Conservation (phyloP, 1,140 invertebrate species). For the Nebria ingens region DNA sequence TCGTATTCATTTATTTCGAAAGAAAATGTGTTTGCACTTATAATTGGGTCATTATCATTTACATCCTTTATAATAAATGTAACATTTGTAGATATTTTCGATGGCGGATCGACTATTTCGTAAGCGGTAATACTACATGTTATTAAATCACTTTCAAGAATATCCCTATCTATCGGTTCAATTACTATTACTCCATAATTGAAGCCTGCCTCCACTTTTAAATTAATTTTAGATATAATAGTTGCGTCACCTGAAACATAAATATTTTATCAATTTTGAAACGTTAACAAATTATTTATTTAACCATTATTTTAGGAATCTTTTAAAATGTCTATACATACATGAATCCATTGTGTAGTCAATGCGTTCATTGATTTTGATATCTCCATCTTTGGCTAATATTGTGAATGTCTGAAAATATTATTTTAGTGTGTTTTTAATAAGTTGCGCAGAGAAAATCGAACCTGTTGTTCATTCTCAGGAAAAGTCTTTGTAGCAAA, state of each 20-base stretch:
- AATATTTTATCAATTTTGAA: too few species aligned
- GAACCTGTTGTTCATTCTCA: constrained; percentile 35
- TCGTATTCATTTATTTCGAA: constrained; percentile 1
- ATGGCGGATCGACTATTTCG: constrained; percentile 35
- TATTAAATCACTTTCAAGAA: constrained; percentile 37
- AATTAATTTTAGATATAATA: too few species aligned
- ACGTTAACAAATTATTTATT: too few species aligned
- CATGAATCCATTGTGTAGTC: constrained; percentile 32
- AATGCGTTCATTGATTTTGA: constrained; percentile 39
- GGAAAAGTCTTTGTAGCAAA: constrained; percentile 40
- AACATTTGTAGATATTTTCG: constrained; percentile 29
- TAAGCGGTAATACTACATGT: constrained; percentile 39
- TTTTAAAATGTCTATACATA: too few species aligned
- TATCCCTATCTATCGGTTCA: constrained; percentile 18
- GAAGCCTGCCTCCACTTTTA: too few species aligned
- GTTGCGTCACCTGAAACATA: too few species aligned
- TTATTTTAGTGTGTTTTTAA: not conserved
- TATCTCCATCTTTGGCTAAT: constrained; percentile 44
- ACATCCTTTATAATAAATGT: constrained; percentile 43
- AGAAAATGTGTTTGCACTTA: constrained; percentile 5
- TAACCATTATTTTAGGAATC: too few species aligned
- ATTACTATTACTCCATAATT: too few species aligned
- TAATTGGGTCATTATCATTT: constrained; percentile 40
- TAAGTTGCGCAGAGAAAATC: too few species aligned
- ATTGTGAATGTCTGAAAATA: constrained; percentile 30